Evolutionary conservation across 2,797 vertebrate species (phyloP), one percentile per base, ranked within the genome.

Genomic region (Malacoraja senta): DNA sequence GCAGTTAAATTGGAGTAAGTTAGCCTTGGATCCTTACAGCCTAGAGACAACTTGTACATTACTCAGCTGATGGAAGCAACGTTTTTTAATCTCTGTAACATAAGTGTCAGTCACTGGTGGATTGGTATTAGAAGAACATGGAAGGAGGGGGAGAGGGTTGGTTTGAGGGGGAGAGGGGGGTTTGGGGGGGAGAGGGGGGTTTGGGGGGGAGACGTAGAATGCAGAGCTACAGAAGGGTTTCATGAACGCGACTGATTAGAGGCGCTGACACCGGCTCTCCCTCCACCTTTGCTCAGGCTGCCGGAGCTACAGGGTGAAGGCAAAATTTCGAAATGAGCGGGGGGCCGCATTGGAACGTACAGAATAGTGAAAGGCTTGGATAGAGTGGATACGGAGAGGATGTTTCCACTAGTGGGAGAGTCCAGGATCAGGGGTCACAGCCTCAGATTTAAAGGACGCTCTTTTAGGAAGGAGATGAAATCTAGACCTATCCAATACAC

Each of bases 61-160:
- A 93, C 81, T 93, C 93, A 65, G 78, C 88, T 53, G 32, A 65
- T 32, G 63, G 74, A 44, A 93, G 93, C 84, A 93, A 95, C 94
- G 94, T 94, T 93, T 44, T 44, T 94, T 95, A 94, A 95, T 95
- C 95, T 0, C 53, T 93, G 94, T 94, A 8, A 93, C 95, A 94
- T 95, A 95, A 96, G 96, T 96, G 96, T 96, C 96, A 96, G 94
- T 12, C 8, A 79, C 76, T 93, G 8, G 93, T 90, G 53, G 72
- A 61, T 61, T 77, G 93, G 53, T 74, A 88, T 93, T 93, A 94
- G 86, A 94, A 88, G 88, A 68, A 74, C 17, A 44, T 72, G 44
- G 58, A 74, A 29, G 35, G 91, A 68, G 78, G 93, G 80, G 53
- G 61, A n/a, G 10, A 24, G 26, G 44, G 1, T 3, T 3, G 44